These are phyloP conservation scores for Cirrhinus mrigala DNA, from an alignment of 2,797 vertebrate species.

Conservation along the genomic window DNA sequence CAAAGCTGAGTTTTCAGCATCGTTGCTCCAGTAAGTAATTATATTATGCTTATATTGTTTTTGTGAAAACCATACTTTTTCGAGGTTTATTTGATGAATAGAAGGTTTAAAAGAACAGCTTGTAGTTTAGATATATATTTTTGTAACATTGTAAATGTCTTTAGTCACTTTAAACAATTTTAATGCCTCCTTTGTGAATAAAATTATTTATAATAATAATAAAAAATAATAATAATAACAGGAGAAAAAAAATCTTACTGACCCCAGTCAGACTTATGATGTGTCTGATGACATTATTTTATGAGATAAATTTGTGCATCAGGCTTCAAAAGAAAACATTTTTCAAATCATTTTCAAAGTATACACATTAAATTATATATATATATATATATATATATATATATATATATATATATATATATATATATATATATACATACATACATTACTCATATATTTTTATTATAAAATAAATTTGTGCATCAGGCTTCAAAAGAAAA, in stretches of 20 bases:
- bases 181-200: too few species aligned
- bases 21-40: not conserved
- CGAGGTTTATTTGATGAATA: too few species aligned
- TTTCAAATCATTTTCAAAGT: too few species aligned
- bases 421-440: too few species aligned
- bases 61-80: not conserved
- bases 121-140: too few species aligned
- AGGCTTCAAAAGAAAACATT: not conserved
- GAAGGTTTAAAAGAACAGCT: too few species aligned
- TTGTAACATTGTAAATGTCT: too few species aligned
- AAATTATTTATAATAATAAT: not conserved
- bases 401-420: too few species aligned
- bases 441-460: too few species aligned
- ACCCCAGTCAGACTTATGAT: not conserved
- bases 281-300: not conserved
- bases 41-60: not conserved
- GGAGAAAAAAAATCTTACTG: not conserved
- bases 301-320: not conserved
- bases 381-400: not conserved
- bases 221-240: not conserved
- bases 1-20: not conserved
- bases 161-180: too few species aligned
- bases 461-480: not conserved
- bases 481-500: not conserved
- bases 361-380: not conserved